These are phyloP conservation scores for Crepidodera aurea DNA, from an alignment of 2,888 invertebrate genomes.

Conservation along the genomic window DNA sequence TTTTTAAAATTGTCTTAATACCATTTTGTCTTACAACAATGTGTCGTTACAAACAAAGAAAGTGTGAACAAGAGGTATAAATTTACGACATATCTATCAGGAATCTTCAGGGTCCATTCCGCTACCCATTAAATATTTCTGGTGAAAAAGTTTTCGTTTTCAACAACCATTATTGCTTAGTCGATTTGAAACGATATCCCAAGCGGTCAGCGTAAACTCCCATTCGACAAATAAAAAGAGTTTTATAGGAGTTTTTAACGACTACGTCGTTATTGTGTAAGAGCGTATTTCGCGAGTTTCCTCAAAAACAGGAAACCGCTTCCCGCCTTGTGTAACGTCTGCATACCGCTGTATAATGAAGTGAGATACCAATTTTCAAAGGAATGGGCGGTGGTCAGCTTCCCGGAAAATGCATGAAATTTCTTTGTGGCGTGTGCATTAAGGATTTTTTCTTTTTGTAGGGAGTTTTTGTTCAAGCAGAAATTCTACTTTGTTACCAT, in stretches of 20 bases:
- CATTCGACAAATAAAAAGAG: slow-evolving; percentile 29
- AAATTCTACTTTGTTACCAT: no score
- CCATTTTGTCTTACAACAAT: no score
- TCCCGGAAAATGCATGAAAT: slow-evolving; percentile 30
- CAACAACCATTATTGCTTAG: slow-evolving; percentile 26
- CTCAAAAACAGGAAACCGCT: slow-evolving; percentile 33
- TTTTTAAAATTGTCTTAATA: no score
- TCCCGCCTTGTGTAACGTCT: slow-evolving; percentile 25
- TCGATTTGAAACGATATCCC: slow-evolving; percentile 30
- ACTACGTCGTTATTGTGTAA: slow-evolving; percentile 28
- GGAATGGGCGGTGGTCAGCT: slow-evolving; percentile 26
- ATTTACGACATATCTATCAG: not conserved
- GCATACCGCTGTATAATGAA: slow-evolving; percentile 38
- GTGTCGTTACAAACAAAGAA: no score
- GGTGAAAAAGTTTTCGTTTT: slow-evolving; percentile 7
- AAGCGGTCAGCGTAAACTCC: slow-evolving; percentile 31
- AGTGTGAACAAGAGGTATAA: not conserved
- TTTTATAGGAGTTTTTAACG: slow-evolving; percentile 37
- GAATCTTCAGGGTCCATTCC: not conserved
- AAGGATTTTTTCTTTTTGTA: not conserved
- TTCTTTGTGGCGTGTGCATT: slow-evolving; percentile 7
- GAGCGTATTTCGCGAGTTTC: slow-evolving; percentile 27
- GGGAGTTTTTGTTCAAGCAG: no score
- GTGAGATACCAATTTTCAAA: slow-evolving; percentile 27
- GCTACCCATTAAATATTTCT: slow-evolving; percentile 22